Conservation (phyloP, 2,797 vertebrate species). For the Oreochromis grahami region DNA sequence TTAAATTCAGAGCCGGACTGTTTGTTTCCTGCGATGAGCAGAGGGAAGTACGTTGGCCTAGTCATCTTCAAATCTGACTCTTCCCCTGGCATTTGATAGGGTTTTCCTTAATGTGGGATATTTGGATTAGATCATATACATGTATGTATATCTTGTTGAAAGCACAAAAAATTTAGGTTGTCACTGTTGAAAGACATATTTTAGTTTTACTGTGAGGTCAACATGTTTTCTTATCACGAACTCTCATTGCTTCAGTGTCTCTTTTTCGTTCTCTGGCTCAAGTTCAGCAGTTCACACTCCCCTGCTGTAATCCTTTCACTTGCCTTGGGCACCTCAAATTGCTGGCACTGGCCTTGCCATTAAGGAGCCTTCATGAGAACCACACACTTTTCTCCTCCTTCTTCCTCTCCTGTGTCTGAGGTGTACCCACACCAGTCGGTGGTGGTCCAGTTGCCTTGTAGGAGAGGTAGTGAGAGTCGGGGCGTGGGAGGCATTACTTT, state of each 20-base stretch:
- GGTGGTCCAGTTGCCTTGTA: constrained; percentile 43
- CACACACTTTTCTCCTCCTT: constrained; percentile 23
- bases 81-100: neutral
- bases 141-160: neutral
- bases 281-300: constrained; percentile 12
- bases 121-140: neutral
- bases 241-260: neutral
- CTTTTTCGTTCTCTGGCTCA: neutral
- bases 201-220: neutral
- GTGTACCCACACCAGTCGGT: constrained; percentile 16
- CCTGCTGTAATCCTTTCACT: constrained; percentile 36
- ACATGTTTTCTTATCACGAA: neutral
- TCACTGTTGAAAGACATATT: neutral
- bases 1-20: constrained; percentile 59
- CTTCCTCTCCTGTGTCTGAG: constrained; percentile 18
- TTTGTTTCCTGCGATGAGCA: constrained; percentile 66
- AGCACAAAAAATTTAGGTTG: neutral
- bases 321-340: constrained; percentile 45
- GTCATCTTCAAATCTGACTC: constrained; percentile 50
- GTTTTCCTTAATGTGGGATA: constrained; percentile 17
- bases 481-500: constrained; percentile 43
- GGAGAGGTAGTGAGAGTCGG: neutral
- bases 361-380: constrained; percentile 52
- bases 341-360: constrained; percentile 36
- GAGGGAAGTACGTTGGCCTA: constrained; percentile 48